Base-by-base conservation (phyloP, 2,113 vertebrate genomes). In the Alligator sinensis region DNA sequence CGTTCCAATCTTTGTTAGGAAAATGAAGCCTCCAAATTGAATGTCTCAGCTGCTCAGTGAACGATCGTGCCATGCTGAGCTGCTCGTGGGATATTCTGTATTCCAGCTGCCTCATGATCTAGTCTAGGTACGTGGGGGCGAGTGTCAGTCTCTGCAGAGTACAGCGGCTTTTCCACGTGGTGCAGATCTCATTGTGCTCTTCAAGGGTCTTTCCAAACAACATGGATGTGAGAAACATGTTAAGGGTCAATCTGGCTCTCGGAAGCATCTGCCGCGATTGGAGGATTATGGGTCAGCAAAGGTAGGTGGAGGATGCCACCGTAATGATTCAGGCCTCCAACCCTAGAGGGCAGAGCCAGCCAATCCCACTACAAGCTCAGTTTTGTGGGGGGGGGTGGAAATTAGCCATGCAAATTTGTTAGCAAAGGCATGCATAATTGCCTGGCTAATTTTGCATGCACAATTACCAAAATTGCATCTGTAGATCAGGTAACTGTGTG, bases 41-140 rank as follows among this genome's bases (percentile, higher is more conserved):
- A 28, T 19, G 38, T 62, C 94, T 86, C 7, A 2, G 34, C 66
- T 64, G 13, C n/a, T 86, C 59, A 5, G 68, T 28, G 47, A 55
- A 15, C 70, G 24, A 70, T 93, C 80, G 19, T 27, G 55, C 30
- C 61, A 12, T 27, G 24, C 1, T 9, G 58, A 77, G 60, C 60
- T 55, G 34, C 60, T 30, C 19, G 38, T 5, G 9, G 70, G 57
- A 3, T 25, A 66, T 74, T 22, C 58, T 28, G 6, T 0, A 9
- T 6, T 76, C 3, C 0, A 9, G 72, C 7, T 59, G 88, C 72
- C 34, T 14, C 19, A 17, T 0, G 4, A 0, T 2, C 12, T 1
- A 0, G 1, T 28, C 12, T 24, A 0, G 1, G 28, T 28, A 27
- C 28, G 4, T 27, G 6, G 60, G 0, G 15, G 21, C 28, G 58